Percentiles rank a stretch among this genome's conserved stretches.
Conservation (phyloP, 2,888 invertebrate genomes). For the Trachelus troglodyta region DNA sequence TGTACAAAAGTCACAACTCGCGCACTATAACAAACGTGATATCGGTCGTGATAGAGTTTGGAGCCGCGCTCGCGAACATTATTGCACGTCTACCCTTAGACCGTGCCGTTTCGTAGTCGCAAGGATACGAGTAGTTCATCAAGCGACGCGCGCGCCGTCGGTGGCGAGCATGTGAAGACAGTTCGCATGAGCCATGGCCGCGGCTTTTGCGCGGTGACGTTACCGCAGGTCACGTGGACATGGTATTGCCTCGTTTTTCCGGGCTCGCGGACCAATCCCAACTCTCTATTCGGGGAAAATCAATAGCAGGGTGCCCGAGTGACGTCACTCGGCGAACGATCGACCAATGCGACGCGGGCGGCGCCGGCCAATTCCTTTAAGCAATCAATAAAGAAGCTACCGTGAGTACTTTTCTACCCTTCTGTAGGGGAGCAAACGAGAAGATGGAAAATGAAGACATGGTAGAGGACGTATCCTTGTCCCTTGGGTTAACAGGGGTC, state of each 20-base stretch:
- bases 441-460: conserved; percentile 1
- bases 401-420: conserved; percentile 10
- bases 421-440: conserved; percentile 13
- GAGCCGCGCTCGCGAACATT: conserved; percentile 47
- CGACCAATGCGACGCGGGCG: conserved; percentile 61
- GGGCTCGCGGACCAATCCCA: conserved; percentile 47
- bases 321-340: conserved; percentile 45
- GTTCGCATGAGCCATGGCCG: conserved; percentile 20
- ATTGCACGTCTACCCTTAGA: conserved; percentile 44
- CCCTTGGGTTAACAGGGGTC: neutral
- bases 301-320: conserved; percentile 43
- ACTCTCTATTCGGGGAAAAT: conserved; percentile 48
- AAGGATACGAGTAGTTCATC: conserved; percentile 18
- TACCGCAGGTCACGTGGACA: conserved; percentile 25
- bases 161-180: conserved; percentile 11
- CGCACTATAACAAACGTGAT: conserved; percentile 15
- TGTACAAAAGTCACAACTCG: conserved; percentile 20
- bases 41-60: conserved; percentile 6
- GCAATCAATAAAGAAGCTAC: conserved; percentile 56
- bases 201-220: conserved; percentile 16
- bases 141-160: conserved; percentile 12
- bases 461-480: neutral
- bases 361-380: conserved; percentile 58
- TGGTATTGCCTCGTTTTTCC: conserved; percentile 31
- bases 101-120: conserved; percentile 16